Evolutionary conservation across 1,140 invertebrate genomes (phyloP).

Genomic region (Stegodyphus mimosarum): DNA sequence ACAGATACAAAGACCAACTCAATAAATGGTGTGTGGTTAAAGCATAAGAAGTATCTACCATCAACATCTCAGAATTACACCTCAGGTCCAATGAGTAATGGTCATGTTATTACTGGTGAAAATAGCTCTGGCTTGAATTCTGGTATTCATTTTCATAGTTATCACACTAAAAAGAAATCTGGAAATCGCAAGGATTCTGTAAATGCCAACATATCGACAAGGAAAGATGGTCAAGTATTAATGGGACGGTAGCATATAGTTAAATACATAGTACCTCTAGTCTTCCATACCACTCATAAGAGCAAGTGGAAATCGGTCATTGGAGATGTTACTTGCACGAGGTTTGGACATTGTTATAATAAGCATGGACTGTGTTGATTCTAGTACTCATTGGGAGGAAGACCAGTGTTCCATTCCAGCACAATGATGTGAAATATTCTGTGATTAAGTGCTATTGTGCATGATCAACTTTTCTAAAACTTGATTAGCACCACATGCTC

Average conservation of each 20-base stretch:
- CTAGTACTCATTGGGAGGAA: slow-evolving; percentile 12
- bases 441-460: slow-evolving; percentile 43
- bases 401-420: slow-evolving; percentile 41
- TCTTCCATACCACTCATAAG: slow-evolving; percentile 8
- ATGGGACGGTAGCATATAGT: slow-evolving; percentile 49
- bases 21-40: slow-evolving; percentile 23
- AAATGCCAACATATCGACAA: slow-evolving; percentile 15
- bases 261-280: neutral
- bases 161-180: slow-evolving; percentile 20
- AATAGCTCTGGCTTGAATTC: slow-evolving; percentile 1
- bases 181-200: slow-evolving; percentile 17
- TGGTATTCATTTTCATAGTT: neutral
- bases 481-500: slow-evolving; percentile 12
- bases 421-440: slow-evolving; percentile 49
- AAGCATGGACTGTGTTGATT: neutral
- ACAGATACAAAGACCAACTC: neutral
- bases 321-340: neutral
- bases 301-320: neutral
- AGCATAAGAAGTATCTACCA: slow-evolving; percentile 21
- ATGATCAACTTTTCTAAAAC: slow-evolving; percentile 12
- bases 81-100: neutral
- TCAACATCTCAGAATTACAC: slow-evolving; percentile 15
- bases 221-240: slow-evolving; percentile 33
- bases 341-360: neutral
- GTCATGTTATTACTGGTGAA: slow-evolving; percentile 13